Evolutionary conservation across 2,797 vertebrate genomes (phyloP).

Genomic region (Microcaecilia unicolor): DNA sequence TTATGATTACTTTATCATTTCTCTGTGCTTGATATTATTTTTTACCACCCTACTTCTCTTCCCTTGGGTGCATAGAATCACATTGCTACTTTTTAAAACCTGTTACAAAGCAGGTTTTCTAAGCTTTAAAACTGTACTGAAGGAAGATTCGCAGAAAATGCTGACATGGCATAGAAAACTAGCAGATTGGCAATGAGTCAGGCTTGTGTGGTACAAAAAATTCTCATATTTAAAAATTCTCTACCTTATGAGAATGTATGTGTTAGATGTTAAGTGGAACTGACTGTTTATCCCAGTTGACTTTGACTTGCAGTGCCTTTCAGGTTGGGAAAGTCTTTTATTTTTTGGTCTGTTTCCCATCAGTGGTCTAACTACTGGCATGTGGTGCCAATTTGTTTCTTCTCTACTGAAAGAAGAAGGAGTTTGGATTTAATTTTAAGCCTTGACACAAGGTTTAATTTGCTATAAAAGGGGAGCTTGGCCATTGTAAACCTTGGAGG

Average conservation of each 20-base stretch:
- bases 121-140: slow-evolving; percentile 29
- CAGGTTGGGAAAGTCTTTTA: slow-evolving; percentile 37
- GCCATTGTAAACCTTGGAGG: slow-evolving; percentile 55
- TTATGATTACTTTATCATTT: slow-evolving; percentile 15
- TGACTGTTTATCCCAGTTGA: slow-evolving; percentile 45
- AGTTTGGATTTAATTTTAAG: slow-evolving; percentile 58
- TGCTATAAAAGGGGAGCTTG: slow-evolving; percentile 50
- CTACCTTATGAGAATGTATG: slow-evolving; percentile 37
- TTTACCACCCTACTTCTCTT: slow-evolving; percentile 21
- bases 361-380: slow-evolving; percentile 43
- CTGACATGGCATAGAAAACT: slow-evolving; percentile 48
- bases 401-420: slow-evolving; percentile 42
- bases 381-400: slow-evolving; percentile 62
- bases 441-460: slow-evolving; percentile 62
- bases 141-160: slow-evolving; percentile 45
- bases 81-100: too few species aligned
- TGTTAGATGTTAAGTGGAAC: slow-evolving; percentile 42
- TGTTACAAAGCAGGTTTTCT: slow-evolving; percentile 33
- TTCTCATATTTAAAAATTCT: slow-evolving; percentile 34
- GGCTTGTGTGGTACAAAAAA: slow-evolving; percentile 33
- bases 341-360: slow-evolving; percentile 50
- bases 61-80: slow-evolving; percentile 35
- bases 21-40: slow-evolving; percentile 17
- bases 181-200: slow-evolving; percentile 37
- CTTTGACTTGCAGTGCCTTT: slow-evolving; percentile 42